Conservation (phyloP, 2,113 vertebrate species). For the Carollia perspicillata region DNA sequence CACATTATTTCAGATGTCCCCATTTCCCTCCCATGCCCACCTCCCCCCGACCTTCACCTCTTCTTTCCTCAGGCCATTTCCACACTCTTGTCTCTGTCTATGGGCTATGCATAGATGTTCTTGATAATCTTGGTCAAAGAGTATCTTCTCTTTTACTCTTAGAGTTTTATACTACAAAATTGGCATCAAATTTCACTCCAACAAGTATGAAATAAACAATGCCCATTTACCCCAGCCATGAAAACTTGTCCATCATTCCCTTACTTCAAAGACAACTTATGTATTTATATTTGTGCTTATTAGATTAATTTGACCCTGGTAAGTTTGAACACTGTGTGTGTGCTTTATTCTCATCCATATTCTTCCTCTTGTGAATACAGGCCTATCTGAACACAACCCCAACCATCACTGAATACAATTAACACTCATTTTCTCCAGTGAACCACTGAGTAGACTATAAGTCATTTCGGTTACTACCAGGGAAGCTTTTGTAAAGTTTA, state of each 20-base stretch:
- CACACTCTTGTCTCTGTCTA: too few species aligned
- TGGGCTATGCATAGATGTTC: too few species aligned
- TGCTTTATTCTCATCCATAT: neutral
- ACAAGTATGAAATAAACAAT: neutral
- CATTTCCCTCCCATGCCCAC: too few species aligned
- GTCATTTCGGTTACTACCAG: neutral
- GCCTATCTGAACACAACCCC: neutral
- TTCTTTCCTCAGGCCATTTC: too few species aligned
- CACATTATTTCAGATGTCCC: too few species aligned
- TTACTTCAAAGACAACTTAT: neutral
- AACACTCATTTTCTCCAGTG: neutral
- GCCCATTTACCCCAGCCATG: neutral
- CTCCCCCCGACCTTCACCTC: too few species aligned
- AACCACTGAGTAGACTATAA: neutral
- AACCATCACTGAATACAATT: neutral
- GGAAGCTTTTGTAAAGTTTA: neutral
- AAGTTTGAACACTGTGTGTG: neutral
- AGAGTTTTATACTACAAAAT: neutral
- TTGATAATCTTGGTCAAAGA: neutral
- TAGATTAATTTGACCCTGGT: neutral
- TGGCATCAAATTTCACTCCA: neutral
- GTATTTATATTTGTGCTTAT: neutral
- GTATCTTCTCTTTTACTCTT: neutral
- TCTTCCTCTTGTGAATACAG: neutral
- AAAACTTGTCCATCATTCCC: neutral